Base-by-base conservation (phyloP, 1,140 invertebrate species). In the Calephelis nemesis region DNA sequence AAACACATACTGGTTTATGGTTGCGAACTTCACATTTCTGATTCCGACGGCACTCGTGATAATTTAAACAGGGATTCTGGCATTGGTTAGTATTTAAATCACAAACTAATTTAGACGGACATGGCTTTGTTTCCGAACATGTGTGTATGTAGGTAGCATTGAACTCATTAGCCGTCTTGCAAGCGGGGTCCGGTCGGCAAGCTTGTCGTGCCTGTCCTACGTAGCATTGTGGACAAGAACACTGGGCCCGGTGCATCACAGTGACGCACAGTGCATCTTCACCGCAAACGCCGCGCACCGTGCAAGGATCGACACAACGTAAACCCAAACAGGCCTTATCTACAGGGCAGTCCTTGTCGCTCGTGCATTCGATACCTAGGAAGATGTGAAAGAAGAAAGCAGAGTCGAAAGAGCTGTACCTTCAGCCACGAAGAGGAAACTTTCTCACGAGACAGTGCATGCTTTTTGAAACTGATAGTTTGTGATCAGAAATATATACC, bases 241-340 rank as follows among this genome's bases (percentile, higher is more conserved):
- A 98, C 69, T 95, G 94, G 9, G 97, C 95, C 81, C 95, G 94
- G 90, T 98, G 97, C 78, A 96, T 91, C 63, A 97, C 94, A 52
- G 97, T 95, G 75, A 94, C 94, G 87, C 97, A 98, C 47, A 98
- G 93, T 54, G 97, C 97, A 91, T 98, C 97, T 74, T 95, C 93
- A 70, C 97, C 97, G 90, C 97, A 98, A 70, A 96, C 96, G 75
- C 96, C 97, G 75, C 96, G 94, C 76, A 98, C 93, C 77, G 94
- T 95, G 93, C 97, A 98, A 74, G 97, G 97, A 92, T 98, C 97
- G 90, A 96, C 94, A 91, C 97, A 98, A 83, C 94, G 94, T 84
- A 94, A 93, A 92, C 96, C 95, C 90, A 97, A 95, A 94, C 97
- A 98, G 84, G 96, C 96, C 93, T 97, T 96, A 91, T 98, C 96